Conservation (phyloP, 37 sponge, comb jelly and placozoan species). For the Cliona cf. orientalis region DNA sequence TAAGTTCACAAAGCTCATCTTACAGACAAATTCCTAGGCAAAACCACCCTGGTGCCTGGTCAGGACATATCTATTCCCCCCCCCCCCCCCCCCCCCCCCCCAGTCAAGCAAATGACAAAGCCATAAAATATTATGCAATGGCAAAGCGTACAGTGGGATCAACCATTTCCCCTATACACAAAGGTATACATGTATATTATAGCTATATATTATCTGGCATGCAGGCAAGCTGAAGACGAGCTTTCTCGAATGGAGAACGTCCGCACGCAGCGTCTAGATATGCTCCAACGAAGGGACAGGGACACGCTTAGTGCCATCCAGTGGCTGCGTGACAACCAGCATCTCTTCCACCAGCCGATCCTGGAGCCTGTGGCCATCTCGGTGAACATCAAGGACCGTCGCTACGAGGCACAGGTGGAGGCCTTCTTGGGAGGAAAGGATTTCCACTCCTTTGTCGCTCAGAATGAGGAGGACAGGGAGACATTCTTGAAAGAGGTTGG, state of each 20-base stretch:
- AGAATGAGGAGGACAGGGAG: slow-evolving; percentile 81
- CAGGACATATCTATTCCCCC: too few relatives aligned
- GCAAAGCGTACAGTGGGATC: too few relatives aligned
- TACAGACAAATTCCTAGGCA: too few relatives aligned
- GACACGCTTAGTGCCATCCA: slow-evolving; percentile 79
- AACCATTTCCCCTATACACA: too few relatives aligned
- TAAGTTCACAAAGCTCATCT: too few relatives aligned
- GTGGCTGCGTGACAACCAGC: slow-evolving; percentile 89
- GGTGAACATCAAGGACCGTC: slow-evolving; percentile 37
- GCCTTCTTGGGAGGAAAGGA: slow-evolving; percentile 68
- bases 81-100: too few relatives aligned
- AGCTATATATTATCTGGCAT: too few relatives aligned
- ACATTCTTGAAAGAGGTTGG: slow-evolving; percentile 76
- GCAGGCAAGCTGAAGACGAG: slow-evolving; percentile 49
- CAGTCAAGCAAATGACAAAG: too few relatives aligned
- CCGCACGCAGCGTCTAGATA: slow-evolving; percentile 69
- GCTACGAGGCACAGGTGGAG: slow-evolving; percentile 82
- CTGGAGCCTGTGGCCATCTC: slow-evolving; percentile 83
- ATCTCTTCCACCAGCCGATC: slow-evolving; percentile 78
- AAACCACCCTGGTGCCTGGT: too few relatives aligned
- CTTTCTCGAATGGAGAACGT: slow-evolving; percentile 73
- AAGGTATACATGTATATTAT: background rate
- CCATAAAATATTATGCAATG: too few relatives aligned
- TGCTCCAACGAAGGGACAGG: slow-evolving; percentile 49
- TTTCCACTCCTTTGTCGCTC: slow-evolving; percentile 87